These are phyloP conservation scores for Lepidocyrtinus sp. DNA, from an alignment of 2,888 invertebrate species.

Conservation along the genomic window DNA sequence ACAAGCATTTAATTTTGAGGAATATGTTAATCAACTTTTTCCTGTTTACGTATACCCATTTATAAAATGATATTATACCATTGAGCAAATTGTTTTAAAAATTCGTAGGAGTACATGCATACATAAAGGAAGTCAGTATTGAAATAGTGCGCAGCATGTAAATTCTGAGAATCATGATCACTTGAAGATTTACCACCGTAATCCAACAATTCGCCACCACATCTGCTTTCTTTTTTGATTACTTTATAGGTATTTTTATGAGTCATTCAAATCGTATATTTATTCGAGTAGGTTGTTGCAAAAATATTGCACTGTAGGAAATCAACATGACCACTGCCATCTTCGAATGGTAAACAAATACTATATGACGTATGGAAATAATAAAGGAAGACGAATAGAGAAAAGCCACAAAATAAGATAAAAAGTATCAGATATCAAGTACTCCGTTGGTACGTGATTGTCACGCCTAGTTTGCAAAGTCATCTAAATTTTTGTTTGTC, in stretches of 20 bases:
- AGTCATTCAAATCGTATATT: not conserved
- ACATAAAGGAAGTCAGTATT: too few species aligned
- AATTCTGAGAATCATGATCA: not conserved
- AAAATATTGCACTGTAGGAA: too few species aligned
- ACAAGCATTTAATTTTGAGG: constrained; percentile 16
- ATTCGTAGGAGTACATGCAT: too few species aligned
- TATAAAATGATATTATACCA: too few species aligned
- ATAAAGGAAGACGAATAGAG: not conserved
- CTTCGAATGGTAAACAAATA: not conserved
- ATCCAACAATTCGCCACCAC: not conserved
- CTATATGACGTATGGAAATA: not conserved
- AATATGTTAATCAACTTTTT: constrained; percentile 25
- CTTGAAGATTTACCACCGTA: not conserved
- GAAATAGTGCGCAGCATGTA: too few species aligned
- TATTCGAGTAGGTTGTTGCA: too few species aligned
- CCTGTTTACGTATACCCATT: constrained; percentile 28
- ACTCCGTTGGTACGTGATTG: not conserved
- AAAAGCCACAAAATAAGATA: not conserved
- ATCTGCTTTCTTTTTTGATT: not conserved
- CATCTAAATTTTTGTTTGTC: not conserved
- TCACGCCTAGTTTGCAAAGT: not conserved
- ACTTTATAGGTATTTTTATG: not conserved
- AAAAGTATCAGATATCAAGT: not conserved
- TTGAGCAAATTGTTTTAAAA: too few species aligned
- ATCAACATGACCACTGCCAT: too few species aligned